Percentiles rank a stretch among this genome's conserved stretches.
phyloP scores from a whole-genome alignment of 1,140 invertebrate species.

The Drosophila melanogaster region DNA sequence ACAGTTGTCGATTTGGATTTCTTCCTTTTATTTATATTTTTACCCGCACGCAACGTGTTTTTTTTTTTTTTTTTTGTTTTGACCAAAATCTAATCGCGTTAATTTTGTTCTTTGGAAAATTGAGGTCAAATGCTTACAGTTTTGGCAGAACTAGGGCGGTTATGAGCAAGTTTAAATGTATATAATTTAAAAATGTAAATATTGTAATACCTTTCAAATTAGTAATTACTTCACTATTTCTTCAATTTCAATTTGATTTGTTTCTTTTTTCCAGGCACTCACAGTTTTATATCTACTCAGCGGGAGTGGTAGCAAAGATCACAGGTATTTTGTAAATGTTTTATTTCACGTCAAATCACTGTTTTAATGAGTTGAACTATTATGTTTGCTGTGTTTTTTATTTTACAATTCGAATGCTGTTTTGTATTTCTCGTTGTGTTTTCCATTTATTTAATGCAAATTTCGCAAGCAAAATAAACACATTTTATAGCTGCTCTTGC shows the following conservation, averaged over 20 bases:
- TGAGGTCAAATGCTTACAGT: slow-evolving; percentile 29
- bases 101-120: slow-evolving; percentile 14
- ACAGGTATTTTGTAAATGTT: background rate
- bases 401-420: slow-evolving; percentile 3
- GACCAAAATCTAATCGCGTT: slow-evolving; percentile 56
- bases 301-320: background rate
- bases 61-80: slow-evolving; percentile 14
- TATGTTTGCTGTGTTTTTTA: slow-evolving; percentile 10
- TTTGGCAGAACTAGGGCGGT: slow-evolving; percentile 32
- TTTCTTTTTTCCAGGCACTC: background rate
- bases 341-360: slow-evolving; percentile 7
- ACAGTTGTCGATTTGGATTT: slow-evolving; percentile 31
- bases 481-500: slow-evolving; percentile 8
- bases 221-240: background rate
- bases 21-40: slow-evolving; percentile 18
- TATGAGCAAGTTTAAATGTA: background rate
- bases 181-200: background rate
- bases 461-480: slow-evolving; percentile 22
- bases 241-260: background rate
- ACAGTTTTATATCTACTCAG: slow-evolving; percentile 10
- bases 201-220: background rate
- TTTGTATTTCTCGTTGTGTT: slow-evolving; percentile 6
- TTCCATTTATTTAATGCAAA: slow-evolving; percentile 39
- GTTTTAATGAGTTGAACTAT: slow-evolving; percentile 21
- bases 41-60: slow-evolving; percentile 16